A percentile compares a stretch with the other conserved stretches of the same genome.
These are phyloP conservation scores for Atrichornis clamosus DNA, from an alignment of 2,113 vertebrate species.

Conservation along the genomic window DNA sequence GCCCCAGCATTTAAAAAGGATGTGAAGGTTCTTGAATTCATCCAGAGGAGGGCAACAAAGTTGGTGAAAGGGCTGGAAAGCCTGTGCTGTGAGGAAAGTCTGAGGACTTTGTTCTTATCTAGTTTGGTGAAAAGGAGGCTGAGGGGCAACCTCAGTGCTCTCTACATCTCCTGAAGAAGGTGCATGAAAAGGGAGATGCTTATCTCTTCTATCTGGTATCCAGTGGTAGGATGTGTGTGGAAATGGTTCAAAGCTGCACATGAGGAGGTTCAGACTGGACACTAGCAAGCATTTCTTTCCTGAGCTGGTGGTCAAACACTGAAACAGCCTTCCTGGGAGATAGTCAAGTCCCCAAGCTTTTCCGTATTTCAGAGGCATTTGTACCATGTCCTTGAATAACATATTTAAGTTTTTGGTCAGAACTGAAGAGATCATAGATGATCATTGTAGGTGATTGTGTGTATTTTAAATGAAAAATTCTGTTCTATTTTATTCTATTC, in stretches of 20 bases:
- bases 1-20: neutral
- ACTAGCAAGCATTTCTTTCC: neutral
- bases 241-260: neutral
- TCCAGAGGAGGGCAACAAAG: neutral
- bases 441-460: neutral
- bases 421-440: neutral
- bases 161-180: neutral
- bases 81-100: neutral
- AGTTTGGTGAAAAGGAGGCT: neutral
- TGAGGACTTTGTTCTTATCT: neutral
- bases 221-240: neutral
- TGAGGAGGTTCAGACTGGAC: neutral
- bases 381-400: neutral
- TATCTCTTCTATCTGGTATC: neutral
- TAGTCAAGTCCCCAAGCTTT: rapidly evolving
- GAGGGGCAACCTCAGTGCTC: rapidly evolving
- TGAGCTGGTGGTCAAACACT: neutral
- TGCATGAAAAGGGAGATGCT: neutral
- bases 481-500: neutral
- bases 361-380: neutral
- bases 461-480: neutral
- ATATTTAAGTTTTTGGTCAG: neutral
- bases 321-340: neutral
- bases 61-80: neutral
- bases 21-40: neutral